phyloP scores from a whole-genome alignment of 2,888 invertebrate species.

The Chrysolina haemoptera region DNA sequence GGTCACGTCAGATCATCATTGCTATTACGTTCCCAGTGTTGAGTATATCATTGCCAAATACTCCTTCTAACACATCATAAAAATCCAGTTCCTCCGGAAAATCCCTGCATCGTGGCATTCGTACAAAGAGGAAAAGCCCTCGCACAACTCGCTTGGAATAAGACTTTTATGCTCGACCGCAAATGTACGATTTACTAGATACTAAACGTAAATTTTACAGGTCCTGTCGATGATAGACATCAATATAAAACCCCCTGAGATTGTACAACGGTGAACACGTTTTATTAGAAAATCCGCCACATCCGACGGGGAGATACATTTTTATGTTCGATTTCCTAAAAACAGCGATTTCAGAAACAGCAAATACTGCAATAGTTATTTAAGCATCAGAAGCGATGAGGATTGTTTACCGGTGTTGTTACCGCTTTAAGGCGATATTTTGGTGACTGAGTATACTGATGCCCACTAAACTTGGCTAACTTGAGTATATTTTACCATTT shows the following conservation, averaged over 20 bases:
- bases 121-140: background rate
- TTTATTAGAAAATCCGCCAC: conserved; percentile 36
- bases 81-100: background rate
- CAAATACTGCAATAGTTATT: background rate
- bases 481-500: no score
- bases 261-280: conserved; percentile 30
- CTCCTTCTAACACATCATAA: background rate
- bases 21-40: no score
- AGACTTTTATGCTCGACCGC: conserved; percentile 34
- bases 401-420: no score
- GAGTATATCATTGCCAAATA: background rate
- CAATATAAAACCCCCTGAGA: conserved; percentile 39
- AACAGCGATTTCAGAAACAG: background rate
- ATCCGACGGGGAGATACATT: background rate
- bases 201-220: conserved; percentile 42
- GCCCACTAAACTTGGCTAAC: no score
- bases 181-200: conserved; percentile 36
- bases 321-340: background rate
- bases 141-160: conserved; percentile 16
- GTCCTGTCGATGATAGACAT: conserved; percentile 40
- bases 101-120: background rate
- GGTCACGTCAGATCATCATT: no score
- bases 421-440: no score
- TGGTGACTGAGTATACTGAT: no score
- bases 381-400: no score